These are phyloP conservation scores for Griposia aprilina DNA, from an alignment of 2,888 invertebrate genomes.

Conservation along the genomic window DNA sequence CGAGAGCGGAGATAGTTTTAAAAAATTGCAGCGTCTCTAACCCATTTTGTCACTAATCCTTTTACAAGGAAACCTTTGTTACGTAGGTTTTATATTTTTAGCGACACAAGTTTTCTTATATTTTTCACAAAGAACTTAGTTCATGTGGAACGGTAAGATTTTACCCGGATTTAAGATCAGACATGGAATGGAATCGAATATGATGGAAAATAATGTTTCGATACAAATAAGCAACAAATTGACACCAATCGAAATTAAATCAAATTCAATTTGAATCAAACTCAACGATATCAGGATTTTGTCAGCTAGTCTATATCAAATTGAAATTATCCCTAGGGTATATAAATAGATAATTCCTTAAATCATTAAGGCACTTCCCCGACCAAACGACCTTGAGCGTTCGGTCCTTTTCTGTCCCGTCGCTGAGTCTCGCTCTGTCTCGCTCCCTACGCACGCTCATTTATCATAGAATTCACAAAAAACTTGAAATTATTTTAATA, in stretches of 20 bases:
- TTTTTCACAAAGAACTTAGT: constrained; percentile 6
- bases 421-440: too few species aligned
- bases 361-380: too few species aligned
- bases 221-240: neutral
- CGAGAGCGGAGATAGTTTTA: constrained; percentile 26
- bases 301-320: neutral
- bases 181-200: neutral
- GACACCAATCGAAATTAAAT: constrained; percentile 1
- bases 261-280: constrained; percentile 10
- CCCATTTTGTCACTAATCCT: constrained; percentile 43
- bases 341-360: too few species aligned
- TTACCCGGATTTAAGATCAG: neutral
- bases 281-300: neutral
- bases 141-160: neutral
- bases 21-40: constrained; percentile 45
- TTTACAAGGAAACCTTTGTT: constrained; percentile 34
- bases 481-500: too few species aligned
- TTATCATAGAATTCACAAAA: too few species aligned
- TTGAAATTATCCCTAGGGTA: constrained; percentile 1
- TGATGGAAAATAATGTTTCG: constrained; percentile 10
- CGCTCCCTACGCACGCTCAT: too few species aligned
- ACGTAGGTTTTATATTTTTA: constrained; percentile 16
- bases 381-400: too few species aligned
- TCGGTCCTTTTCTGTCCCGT: too few species aligned
- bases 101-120: neutral